Evolutionary conservation across 2,888 invertebrate genomes (phyloP), one percentile per base, ranked within the genome.

Genomic region (Patella pellucida): DNA sequence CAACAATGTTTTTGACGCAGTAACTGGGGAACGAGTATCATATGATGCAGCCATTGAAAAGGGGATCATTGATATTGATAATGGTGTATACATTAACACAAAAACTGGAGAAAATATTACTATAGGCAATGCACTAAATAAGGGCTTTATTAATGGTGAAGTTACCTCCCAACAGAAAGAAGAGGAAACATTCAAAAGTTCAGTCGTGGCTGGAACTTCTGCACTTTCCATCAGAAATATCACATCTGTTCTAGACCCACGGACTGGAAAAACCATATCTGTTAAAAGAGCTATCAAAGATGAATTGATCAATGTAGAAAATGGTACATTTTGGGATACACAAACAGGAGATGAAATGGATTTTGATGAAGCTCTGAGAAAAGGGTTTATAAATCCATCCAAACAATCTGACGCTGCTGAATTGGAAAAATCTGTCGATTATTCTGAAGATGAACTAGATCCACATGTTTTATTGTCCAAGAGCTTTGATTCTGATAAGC

Each of bases 21-120:
- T 95, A 94, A 92, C 92, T 52, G 91, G 91, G 78, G 91, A 91
- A 82, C 94, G 95, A 91, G 93, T 98, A 69, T 96, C 97, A 15
- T 93, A 98, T 84, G 92, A 97, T 82, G 96, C 97, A 93, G 97
- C 97, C 67, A 97, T 98, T 85, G 95, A 96, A 89, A 94, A 95
- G 87, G 96, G 97, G 90, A 93, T 98, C 73, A 95, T 94, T 89
- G 97, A 97, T 87, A 95, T 97, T 4, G 96, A 82, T 50, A 83
- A 82, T 62, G 89, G 90, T 16, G 79, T 85, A 5, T 90, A 90
- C 74, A 79, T 83, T 51, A 96, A 97, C 92, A 96, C 97, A 69
- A 94, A 94, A 86, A 89, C 95, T 27, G 96, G 96, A 0, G 94
- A 95, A 80, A 94, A 94, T 85, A 92, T 96, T 72, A 95, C 95